Base-by-base conservation (phyloP, 1,140 invertebrate genomes). In the Pachyrhynchus sulphureomaculatus region DNA sequence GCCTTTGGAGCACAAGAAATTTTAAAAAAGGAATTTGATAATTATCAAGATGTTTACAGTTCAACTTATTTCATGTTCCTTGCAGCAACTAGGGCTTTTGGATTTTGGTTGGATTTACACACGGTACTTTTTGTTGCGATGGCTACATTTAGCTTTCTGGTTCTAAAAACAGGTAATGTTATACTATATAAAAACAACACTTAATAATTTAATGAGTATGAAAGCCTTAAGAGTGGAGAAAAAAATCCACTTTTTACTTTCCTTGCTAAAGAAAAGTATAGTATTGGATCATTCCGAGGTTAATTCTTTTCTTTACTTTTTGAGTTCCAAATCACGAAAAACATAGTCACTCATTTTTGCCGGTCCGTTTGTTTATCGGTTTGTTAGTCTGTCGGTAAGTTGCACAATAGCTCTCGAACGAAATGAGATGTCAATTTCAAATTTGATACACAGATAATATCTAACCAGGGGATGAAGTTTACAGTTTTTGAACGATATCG, bases 21-120 rank as follows among this genome's bases (percentile, higher is more conserved):
- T 51, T 81, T 95, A 53, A 83, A 84, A 67, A 81, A 87, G 53
- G 83, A 89, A 64, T 90, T 91, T 63, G 87, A 90, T 72, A 68
- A 64, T 33, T 68, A 76, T 52, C 79, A 75, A 68, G 79, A 82
- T 42, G 44, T 80, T 4, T 86, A 88, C 61, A 84, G 83, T 2
- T 81, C 86, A 0, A 79, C 85, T 0, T 84, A 81, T 78, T 90
- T 82, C 67, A 78, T 88, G 68, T 88, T 83, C 67, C 74, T 90
- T 10, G 79, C 81, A 20, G 83, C 87, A 0, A 87, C 79, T 70
- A 81, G 86, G 48, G 61, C 75, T 59, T 83, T 80, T 77, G 82
- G 79, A 61, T 67, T 82, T 61, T 82, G 80, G 77, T 77, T 83
- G 57, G 81, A 85, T 67, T 80, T 89, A 71, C 79, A 91, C 53